Evolutionary conservation across 1,140 invertebrate genomes (phyloP), one percentile per base, ranked within the genome.

Genomic region (Drosophila repletoides): DNA sequence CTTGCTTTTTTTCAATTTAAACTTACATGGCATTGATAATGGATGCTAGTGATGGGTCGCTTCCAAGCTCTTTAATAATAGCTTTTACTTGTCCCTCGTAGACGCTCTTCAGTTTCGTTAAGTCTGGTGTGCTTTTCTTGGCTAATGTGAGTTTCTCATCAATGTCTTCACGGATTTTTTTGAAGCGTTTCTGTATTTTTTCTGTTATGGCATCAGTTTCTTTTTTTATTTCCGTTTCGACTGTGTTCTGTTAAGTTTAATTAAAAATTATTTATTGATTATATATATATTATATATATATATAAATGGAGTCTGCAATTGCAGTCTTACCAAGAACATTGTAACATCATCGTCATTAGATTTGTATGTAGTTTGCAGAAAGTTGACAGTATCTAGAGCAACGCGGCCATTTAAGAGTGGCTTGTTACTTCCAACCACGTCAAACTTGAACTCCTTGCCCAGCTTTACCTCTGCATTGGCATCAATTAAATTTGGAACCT

Each of bases 41-140:
- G 58, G 94, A 92, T 72, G 94, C 92, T 22, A 95, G 71, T 1
- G 92, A 91, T 51, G 94, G 92, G 73, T 95, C 95, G 15, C 91
- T 91, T 17, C 92, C 88, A 0, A 96, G 87, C 73, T 96, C 95
- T 3, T 93, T 89, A 28, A 93, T 90, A 2, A 96, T 70, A 63
- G 93, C 93, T 6, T 92, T 90, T 1, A 94, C 22, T 86, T 95
- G 94, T 0, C 90, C 77, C 10, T 91, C 80, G 79, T 94, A 94
- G 31, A 92, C 92, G 1, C 92, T 91, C 4, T 91, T 72, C 0
- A 95, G 63, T 1, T 93, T 91, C 36, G 93, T 91, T 3, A 94
- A 77, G 65, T 93, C 93, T 0, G 94, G 94, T 33, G 91, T 75
- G 1, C 93, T 91, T 31, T 92, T 92, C 34, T 93, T 92, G 0